Base-by-base conservation (phyloP, 2,888 invertebrate species). In the Coenonympha arcania region DNA sequence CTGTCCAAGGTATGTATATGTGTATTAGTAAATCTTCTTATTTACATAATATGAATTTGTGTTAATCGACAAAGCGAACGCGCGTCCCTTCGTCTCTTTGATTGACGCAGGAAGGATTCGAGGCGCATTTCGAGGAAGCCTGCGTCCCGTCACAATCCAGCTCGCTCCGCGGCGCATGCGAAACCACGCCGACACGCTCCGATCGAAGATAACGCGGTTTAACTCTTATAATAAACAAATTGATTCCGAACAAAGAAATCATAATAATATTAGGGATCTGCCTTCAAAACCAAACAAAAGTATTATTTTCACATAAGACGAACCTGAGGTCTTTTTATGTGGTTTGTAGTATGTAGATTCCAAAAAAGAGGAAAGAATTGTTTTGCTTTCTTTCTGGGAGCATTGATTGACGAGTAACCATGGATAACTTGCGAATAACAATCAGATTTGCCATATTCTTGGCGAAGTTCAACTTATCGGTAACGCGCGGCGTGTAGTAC, bases 171-270 rank as follows among this genome's bases (percentile, higher is more conserved):
- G 61, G 69, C 66, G 73, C 69, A 73, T 79, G 77, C 80, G 83
- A 81, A 71, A 84, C 80, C 71, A 75, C 69, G 75, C 77, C 74
- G 79, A 80, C 79, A 74, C 72, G 67, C 66, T 68, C 66, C 69
- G 82, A 81, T 81, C 70, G 62, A 66, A 80, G 84, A 85, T 84
- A 82, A 71, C 64, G 63, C 69, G 81, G 82, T 79, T 78, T 74
- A 73, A 74, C 71, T 73, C 77, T 73, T 79, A 80, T 76, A 76
- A 78, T 73, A 77, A 76, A 79, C 79, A 83, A 83, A 81, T 83
- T 83, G 81, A 83, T 83, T 84, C 77, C 63, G 64, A 78, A 74
- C 69, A 71, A 56, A 52, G 28, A 47, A 51, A 55, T 52, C 44
- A 6, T 47, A 37, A 52, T 36, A 20, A 15, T 41, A 28, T n/a